Conservation (phyloP, 1,140 invertebrate species). For the Dinoponera quadriceps region DNA sequence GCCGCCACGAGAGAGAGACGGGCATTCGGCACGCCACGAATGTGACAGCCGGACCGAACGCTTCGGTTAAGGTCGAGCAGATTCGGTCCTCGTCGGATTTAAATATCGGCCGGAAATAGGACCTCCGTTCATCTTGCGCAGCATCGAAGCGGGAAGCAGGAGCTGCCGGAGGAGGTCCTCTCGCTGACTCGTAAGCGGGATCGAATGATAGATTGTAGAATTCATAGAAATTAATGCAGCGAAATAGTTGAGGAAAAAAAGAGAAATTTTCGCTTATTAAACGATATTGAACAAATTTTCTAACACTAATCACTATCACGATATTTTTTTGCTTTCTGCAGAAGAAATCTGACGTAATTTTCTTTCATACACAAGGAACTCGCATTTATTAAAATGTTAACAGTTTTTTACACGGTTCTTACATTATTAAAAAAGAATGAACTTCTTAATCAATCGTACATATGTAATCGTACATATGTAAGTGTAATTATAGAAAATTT, state of each 20-base stretch:
- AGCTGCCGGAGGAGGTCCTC: conserved; percentile 3
- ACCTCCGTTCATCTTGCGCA: conserved; percentile 51
- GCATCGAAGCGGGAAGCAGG: conserved; percentile 31
- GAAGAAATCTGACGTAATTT: too few species aligned
- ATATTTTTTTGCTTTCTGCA: too few species aligned
- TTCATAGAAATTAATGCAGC: conserved; percentile 4
- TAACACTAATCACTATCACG: too few species aligned
- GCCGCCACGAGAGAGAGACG: conserved; percentile 45
- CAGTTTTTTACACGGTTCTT: too few species aligned
- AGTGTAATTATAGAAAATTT: not conserved
- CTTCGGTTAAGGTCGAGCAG: conserved; percentile 57
- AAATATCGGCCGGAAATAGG: conserved; percentile 60
- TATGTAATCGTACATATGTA: too few species aligned
- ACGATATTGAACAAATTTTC: too few species aligned
- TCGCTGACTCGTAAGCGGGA: conserved; percentile 26
- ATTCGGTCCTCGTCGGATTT: conserved; percentile 58
- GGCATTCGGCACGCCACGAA: conserved; percentile 53
- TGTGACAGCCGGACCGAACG: conserved; percentile 59
- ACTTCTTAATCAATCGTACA: too few species aligned
- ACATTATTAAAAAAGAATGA: too few species aligned
- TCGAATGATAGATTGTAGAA: conserved; percentile 16
- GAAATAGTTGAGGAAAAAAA: not conserved
- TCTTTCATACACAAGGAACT: too few species aligned
- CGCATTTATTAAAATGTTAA: too few species aligned
- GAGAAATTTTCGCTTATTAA: too few species aligned